Conservation (phyloP, 2,888 invertebrate genomes). For the Dermolepida albohirtum region DNA sequence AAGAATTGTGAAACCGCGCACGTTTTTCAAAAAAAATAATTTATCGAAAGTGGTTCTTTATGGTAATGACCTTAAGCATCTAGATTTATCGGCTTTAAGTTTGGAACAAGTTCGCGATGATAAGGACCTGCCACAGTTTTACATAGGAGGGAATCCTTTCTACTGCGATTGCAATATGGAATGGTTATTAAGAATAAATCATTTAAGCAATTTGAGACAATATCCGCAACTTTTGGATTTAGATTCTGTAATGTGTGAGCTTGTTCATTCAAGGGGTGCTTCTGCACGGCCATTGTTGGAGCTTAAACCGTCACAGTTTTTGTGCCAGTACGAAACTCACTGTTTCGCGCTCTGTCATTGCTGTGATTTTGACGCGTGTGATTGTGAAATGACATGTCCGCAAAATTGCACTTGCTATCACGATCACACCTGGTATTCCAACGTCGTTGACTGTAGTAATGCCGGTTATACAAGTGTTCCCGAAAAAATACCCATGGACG, state of each 20-base stretch:
- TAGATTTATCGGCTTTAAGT: constrained; percentile 79
- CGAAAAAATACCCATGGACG: constrained; percentile 88
- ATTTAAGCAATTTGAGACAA: constrained; percentile 77
- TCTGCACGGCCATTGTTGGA: constrained; percentile 76
- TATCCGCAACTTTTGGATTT: constrained; percentile 85
- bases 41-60: constrained; percentile 82
- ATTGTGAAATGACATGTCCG: constrained; percentile 92
- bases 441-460: constrained; percentile 86
- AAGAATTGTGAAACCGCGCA: constrained; percentile 75
- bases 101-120: constrained; percentile 74
- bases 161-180: constrained; percentile 90
- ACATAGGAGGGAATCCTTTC: constrained; percentile 85
- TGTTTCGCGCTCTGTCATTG: constrained; percentile 90
- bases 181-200: constrained; percentile 85
- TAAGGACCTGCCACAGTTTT: constrained; percentile 81
- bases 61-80: constrained; percentile 77
- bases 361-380: constrained; percentile 91
- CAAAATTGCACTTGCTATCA: constrained; percentile 88
- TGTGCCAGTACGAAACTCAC: constrained; percentile 84
- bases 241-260: constrained; percentile 80
- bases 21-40: constrained; percentile 77
- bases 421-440: constrained; percentile 87
- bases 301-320: constrained; percentile 80
- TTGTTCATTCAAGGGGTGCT: constrained; percentile 74
- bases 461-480: constrained; percentile 81